Evolutionary conservation across 2,888 invertebrate genomes (phyloP), one percentile per base, ranked within the genome.

Genomic region (Corbicula japonica): DNA sequence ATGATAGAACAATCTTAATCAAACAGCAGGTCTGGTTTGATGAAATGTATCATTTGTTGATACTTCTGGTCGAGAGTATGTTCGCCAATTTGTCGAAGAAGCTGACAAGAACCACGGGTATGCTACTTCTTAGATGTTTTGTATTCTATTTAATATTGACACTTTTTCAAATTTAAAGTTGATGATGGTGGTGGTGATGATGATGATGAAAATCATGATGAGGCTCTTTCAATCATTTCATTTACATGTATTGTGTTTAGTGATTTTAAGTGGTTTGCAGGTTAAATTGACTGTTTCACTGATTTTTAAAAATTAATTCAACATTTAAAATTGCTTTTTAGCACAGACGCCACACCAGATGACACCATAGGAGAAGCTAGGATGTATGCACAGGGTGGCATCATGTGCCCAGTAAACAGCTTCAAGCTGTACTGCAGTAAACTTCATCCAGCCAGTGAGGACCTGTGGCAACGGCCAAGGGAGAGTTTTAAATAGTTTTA

Each of bases 401-500:
- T 10, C 23, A 50, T 50, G 15, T 50, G 50, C 21, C 50, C 50
- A 50, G 50, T 50, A 10, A 10, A 18, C 8, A 50, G 21, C 50
- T 21, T 21, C 50, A 50, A 50, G 21, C 12, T 8, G 50, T 50
- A 50, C 21, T 18, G 10, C 18, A 50, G 26, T n/a, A 66, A 38
- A 54, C 35, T 3, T 26, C 38, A 54, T 38, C 65, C 41, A 48
- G 34, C 46, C 28, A 8, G 10, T 21, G 21, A 50, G 10, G 50
- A 50, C 21, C 21, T 50, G 23, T 50, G 50, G 50, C 50, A 50
- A 21, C 12, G 50, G 21, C 21, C 50, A 50, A 12, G 21, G 10
- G 50, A 50, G 15, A 50, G 50, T 21, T 50, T 50, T 21, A 50
- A n/a, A n/a, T n/a, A n/a, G n/a, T n/a, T n/a, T n/a, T n/a, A n/a